Evolutionary conservation across 1,140 invertebrate species (phyloP).

Genomic region (Ips nitidus): DNA sequence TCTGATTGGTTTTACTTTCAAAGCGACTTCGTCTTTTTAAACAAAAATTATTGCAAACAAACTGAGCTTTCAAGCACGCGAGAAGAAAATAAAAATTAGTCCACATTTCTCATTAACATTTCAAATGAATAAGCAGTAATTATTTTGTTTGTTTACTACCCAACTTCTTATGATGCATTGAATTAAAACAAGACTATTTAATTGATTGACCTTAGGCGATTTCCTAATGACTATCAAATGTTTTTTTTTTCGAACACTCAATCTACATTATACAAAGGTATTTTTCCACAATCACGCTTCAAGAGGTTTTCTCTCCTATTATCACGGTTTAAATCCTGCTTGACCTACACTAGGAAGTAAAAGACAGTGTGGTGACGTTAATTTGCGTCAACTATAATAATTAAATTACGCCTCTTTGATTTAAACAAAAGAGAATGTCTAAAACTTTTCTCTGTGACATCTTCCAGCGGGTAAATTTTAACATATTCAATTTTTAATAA

Average conservation of each 20-base stretch:
- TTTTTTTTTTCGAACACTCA: background rate
- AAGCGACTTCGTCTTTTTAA: too few species aligned
- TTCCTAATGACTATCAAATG: conserved; percentile 2
- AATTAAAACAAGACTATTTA: background rate
- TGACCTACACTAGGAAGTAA: background rate
- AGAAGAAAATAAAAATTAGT: background rate
- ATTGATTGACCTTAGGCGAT: background rate
- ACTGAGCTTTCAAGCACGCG: background rate
- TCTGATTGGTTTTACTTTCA: too few species aligned
- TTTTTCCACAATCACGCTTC: background rate
- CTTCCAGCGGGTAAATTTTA: too few species aligned
- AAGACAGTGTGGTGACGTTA: background rate
- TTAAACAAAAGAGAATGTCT: too few species aligned
- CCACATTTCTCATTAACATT: background rate
- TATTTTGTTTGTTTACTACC: conserved; percentile 1
- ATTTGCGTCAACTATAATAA: background rate
- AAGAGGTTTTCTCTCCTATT: background rate
- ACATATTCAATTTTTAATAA: too few species aligned
- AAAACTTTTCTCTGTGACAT: too few species aligned
- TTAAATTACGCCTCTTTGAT: background rate
- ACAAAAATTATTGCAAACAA: background rate
- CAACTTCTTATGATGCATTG: background rate
- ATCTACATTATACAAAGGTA: background rate
- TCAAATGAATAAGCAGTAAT: conserved; percentile 1
- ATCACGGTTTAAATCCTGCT: background rate